Base-by-base conservation (phyloP, 2,888 invertebrate species). In the Catocala nupta region DNA sequence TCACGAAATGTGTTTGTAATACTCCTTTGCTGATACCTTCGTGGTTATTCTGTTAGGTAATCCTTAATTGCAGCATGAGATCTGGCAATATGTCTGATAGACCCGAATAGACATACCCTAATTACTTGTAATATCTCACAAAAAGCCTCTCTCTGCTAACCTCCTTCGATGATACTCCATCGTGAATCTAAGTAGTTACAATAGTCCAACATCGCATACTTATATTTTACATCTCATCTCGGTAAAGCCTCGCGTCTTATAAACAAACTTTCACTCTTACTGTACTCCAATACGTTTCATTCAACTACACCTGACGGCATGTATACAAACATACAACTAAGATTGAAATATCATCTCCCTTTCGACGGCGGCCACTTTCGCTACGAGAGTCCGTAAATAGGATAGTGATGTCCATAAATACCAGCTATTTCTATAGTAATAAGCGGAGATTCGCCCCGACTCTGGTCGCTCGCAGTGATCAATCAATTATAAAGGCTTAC, bases 271-370 rank as follows among this genome's bases (percentile, higher is more conserved):
- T 44, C 12, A 44, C 39, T 42, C 5, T 52, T 36, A 16, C 36
- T 10, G 36, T 1, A 34, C 33, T 25, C n/a, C 33, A 34, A 34
- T 47, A 8, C 5, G 13, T 12, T 13, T 9, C 45, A 47, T 47
- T 47, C 45, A 47, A 25, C 9, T 54, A 56, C 52, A 52, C 52
- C 52, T 52, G 52, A 52, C 42, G 16, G 53, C 8, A 43, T 43
- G 53, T 53, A 53, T 43, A 53, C 53, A 43, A 53, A 53, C 12
- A 50, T 57, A 57, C 50, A 50, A 33, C 25, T 11, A 49, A 48
- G 16, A 42, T 55, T 43, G 25, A 55, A 56, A 56, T 25, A 3
- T 16, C 1, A 48, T 55, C 39, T 55, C 39, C 16, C 53, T 39
- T 56, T 49, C 33, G 25, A 12, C 43, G n/a, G 5, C 42, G 11